These are phyloP conservation scores for Wiebesia pumilae DNA, from an alignment of 1,140 invertebrate species.

Conservation along the genomic window DNA sequence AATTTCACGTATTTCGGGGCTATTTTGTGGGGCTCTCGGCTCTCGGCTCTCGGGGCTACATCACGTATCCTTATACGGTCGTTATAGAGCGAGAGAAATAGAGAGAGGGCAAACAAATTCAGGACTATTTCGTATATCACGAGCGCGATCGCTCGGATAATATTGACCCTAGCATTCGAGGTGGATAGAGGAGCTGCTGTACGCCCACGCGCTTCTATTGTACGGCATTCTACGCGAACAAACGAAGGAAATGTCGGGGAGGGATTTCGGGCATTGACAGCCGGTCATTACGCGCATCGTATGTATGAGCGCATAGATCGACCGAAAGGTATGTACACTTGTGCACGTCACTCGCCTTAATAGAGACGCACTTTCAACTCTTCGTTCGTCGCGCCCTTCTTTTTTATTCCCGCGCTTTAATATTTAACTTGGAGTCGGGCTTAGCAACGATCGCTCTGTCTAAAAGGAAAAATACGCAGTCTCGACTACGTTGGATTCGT, in stretches of 20 bases:
- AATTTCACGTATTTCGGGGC: conserved; percentile 19
- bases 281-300: conserved; percentile 49
- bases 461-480: too few species aligned
- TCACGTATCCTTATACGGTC: neutral
- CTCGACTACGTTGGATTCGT: too few species aligned
- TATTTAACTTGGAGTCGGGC: neutral
- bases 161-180: conserved; percentile 51
- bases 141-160: conserved; percentile 50
- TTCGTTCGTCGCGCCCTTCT: neutral
- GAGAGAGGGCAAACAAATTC: conserved; percentile 40
- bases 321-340: neutral
- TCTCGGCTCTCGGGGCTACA: neutral
- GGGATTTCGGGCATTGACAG: conserved; percentile 52
- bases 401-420: neutral
- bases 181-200: neutral
- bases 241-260: conserved; percentile 23
- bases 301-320: neutral
- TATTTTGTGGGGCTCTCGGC: neutral
- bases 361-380: neutral
- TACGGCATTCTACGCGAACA: neutral
- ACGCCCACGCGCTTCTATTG: conserved; percentile 52
- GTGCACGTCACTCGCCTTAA: neutral
- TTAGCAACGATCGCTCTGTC: too few species aligned
- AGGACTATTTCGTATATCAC: conserved; percentile 1
- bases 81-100: neutral